Evolutionary conservation across 2,888 invertebrate species (phyloP), one percentile per base, ranked within the genome.

Genomic region (Terebella lapidaria): DNA sequence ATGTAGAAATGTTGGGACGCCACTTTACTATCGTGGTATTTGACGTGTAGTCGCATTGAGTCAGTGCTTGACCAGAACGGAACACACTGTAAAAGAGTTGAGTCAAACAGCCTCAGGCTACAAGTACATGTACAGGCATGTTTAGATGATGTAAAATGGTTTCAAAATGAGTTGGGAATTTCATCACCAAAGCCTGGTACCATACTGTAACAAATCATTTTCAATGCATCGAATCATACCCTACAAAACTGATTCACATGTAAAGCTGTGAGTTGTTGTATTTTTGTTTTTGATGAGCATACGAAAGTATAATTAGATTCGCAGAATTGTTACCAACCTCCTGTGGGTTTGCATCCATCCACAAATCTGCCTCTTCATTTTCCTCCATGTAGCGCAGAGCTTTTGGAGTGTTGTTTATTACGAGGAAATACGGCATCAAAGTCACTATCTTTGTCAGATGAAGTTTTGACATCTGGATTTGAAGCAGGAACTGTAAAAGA

Each of bases 11-110:
- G 87, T 68, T 90, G 90, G 0, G 91, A 91, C 1, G 87, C 86
- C 2, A 88, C 81, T 61, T 87, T 87, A 61, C 90, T 89, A 71
- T 89, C 89, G 57, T 88, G 82, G 77, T 87, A 87, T 80, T 90
- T 90, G 69, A 90, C 87, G 71, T 88, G 88, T 88, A 91, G 88
- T 67, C 85, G 85, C 88, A 89, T 88, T 0, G 88, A 87, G 64
- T 88, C 87, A 0, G 90, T 90, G 71, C 88, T 88, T 0, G 91
- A 91, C 90, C 90, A 91, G 80, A 89, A 91, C 4, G 89, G 85
- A 20, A 86, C 80, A 69, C 81, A 82, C 83, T 84, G 71, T 29
- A 68, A 51, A 35, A 35, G n/a, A 35, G 42, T 15, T 35, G n/a
- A 35, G n/a, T n/a, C n/a, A n/a, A n/a, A n/a, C n/a, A n/a, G n/a